Conservation (phyloP, 2,888 invertebrate genomes). For the Trachelus troglodyta region DNA sequence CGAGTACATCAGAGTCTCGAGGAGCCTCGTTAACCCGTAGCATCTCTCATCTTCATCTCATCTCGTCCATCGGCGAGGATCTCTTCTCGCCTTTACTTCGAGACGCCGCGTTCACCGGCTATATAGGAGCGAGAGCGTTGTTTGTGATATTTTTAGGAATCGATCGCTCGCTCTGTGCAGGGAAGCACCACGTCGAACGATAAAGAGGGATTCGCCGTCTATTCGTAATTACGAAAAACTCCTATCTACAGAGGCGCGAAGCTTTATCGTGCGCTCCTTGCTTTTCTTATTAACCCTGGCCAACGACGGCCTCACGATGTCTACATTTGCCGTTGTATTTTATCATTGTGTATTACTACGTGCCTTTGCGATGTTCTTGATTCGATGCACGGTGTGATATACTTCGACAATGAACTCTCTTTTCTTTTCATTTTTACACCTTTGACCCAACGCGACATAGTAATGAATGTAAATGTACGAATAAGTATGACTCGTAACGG, state of each 20-base stretch:
- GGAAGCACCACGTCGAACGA: neutral
- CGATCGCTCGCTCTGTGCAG: neutral
- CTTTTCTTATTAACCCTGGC: neutral
- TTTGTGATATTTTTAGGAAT: neutral
- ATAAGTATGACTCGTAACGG: neutral
- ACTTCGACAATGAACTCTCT: neutral
- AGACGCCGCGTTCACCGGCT: neutral
- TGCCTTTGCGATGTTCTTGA: neutral
- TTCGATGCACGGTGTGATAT: neutral
- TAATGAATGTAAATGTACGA: slow-evolving; percentile 27
- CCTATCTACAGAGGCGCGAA: neutral
- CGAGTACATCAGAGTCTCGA: neutral
- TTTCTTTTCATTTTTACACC: slow-evolving; percentile 22
- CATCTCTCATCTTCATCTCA: neutral
- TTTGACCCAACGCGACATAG: slow-evolving; percentile 26
- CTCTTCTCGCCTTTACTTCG: neutral
- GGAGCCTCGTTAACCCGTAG: neutral
- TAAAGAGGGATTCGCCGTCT: neutral
- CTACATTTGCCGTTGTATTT: neutral
- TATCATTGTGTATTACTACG: neutral
- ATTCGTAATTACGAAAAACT: neutral
- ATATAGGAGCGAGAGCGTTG: neutral
- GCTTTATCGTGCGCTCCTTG: neutral
- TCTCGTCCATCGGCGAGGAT: neutral
- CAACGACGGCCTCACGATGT: neutral